phyloP scores from a whole-genome alignment of 2,113 vertebrate genomes.

The Callipepla californica region DNA sequence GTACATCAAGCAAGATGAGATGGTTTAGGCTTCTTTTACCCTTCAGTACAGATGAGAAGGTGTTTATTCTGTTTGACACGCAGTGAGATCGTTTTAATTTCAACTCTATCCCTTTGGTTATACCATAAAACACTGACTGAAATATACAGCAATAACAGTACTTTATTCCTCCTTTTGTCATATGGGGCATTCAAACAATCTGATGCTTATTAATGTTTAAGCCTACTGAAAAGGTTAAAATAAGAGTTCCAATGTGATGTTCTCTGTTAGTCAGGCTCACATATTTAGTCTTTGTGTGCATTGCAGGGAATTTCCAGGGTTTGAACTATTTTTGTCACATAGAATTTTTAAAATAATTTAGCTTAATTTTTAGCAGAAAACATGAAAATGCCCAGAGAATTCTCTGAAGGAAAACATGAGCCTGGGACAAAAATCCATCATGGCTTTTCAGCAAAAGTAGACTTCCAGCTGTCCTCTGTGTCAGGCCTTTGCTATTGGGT shows the following conservation, averaged over 20 bases:
- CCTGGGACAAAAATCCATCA: neutral
- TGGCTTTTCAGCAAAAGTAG: neutral
- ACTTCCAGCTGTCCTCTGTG: neutral
- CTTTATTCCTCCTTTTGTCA: neutral
- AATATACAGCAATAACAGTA: neutral
- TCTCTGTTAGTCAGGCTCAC: neutral
- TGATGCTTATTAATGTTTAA: neutral
- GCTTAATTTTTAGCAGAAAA: neutral
- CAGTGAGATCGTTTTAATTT: neutral
- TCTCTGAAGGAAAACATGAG: neutral
- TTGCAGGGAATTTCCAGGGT: neutral
- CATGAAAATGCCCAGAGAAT: neutral
- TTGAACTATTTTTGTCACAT: neutral
- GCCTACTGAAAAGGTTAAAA: neutral
- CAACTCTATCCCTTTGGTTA: fast-evolving
- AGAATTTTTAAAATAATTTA: neutral
- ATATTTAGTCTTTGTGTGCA: neutral
- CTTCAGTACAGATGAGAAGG: neutral
- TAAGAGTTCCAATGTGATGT: neutral
- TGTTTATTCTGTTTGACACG: neutral
- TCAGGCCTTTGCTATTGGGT: neutral
- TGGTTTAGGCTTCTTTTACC: neutral
- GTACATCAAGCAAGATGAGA: neutral
- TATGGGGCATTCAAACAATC: neutral
- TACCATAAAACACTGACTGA: neutral